phyloP scores from a whole-genome alignment of 2,888 invertebrate genomes.

The Limnephilus marmoratus region DNA sequence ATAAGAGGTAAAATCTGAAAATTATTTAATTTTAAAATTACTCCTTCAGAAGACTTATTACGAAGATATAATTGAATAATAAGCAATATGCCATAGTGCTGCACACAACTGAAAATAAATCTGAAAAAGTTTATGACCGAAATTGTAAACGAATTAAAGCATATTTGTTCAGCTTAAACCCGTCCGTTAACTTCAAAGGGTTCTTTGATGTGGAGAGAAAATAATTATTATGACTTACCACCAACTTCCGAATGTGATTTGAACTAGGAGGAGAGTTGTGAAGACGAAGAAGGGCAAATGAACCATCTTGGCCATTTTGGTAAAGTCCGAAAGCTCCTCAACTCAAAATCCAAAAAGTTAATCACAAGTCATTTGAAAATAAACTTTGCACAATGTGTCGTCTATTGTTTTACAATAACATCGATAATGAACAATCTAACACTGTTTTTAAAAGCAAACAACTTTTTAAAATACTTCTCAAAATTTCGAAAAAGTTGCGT shows the following conservation, averaged over 20 bases:
- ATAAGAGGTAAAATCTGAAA: no score
- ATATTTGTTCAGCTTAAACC: not conserved
- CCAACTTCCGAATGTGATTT: conserved; percentile 57
- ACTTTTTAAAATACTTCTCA: conserved; percentile 4
- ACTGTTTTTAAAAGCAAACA: not conserved
- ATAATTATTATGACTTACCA: conserved; percentile 42
- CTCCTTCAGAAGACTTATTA: no score
- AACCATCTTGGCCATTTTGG: conserved; percentile 35
- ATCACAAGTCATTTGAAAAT: conserved; percentile 11
- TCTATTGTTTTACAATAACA: not conserved
- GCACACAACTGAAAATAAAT: not conserved
- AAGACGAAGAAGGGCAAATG: conserved; percentile 34
- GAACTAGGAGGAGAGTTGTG: conserved; percentile 31
- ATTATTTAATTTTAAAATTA: no score
- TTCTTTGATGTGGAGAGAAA: conserved; percentile 22
- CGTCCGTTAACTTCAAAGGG: conserved; percentile 7
- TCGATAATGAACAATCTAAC: not conserved
- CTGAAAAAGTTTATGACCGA: not conserved
- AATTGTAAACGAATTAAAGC: conserved; percentile 2
- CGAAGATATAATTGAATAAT: no score
- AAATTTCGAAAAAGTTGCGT: not conserved
- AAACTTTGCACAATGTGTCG: not conserved
- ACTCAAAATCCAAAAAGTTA: not conserved
- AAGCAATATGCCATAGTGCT: not conserved
- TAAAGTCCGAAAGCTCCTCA: not conserved